Evolutionary conservation across 2,797 vertebrate genomes (phyloP), one percentile per base, ranked within the genome.

Genomic region (Capromys pilorides): DNA sequence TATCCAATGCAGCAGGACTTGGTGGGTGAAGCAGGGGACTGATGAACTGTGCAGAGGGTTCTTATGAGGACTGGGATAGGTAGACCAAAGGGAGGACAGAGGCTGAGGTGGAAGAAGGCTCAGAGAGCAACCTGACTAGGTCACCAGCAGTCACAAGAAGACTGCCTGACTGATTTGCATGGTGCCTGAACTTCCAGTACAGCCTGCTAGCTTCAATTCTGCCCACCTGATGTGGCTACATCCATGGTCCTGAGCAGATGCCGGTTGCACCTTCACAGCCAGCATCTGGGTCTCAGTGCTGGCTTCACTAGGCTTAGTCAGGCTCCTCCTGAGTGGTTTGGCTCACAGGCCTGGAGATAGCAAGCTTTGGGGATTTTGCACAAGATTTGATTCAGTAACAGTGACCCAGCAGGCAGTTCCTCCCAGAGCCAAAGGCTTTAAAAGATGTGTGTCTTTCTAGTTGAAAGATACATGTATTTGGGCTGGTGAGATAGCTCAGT

Each of bases 301-400:
- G 39, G 57, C 64, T 24, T 87, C 24, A 49, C n/a, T 14, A 45
- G 22, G 24, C 39, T 39, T 61, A 54, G 67, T 54, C 71, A 82
- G 1, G 91, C 89, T 93, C n/a, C 86, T 88, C 75, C 66, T n/a
- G 79, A 73, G 86, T 24, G 71, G 91, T 94, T 91, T 90, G 75
- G 89, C 33, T 18, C 28, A 9, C 81, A 64, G 36, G 21, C 39
- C 59, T 82, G 66, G 41, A 89, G 36, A 78, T 28, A 86, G 71
- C 54, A 82, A 84, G 49, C 21, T 86, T 26, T 79, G 41, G 84
- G 57, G 39, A 80, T 86, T 51, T 82, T 39, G 86, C 85, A 33
- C 54, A 31, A 73, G 59, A 75, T 83, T 93, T 93, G 71, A 83
- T 67, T 93, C 84, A 51, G 64, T 92, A 67, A 57, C 86, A 88